These are phyloP conservation scores for Corythoichthys intestinalis DNA, from an alignment of 2,113 vertebrate genomes.

Conservation along the genomic window DNA sequence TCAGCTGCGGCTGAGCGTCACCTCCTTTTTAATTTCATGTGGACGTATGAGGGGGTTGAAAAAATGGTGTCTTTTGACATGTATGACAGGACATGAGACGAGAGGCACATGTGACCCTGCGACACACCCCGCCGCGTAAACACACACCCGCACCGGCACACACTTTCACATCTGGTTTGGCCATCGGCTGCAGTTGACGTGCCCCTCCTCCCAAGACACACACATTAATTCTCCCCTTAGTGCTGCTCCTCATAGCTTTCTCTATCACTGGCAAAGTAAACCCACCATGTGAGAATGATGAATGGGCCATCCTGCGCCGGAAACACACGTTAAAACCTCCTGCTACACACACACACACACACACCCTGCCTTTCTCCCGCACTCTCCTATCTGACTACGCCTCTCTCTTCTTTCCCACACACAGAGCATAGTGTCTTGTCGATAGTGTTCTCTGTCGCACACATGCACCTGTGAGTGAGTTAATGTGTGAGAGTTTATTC, in stretches of 20 bases:
- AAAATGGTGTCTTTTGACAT: constrained; percentile 37
- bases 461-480: constrained; percentile 47
- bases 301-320: constrained; percentile 67
- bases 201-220: constrained; percentile 52
- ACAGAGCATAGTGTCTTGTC: constrained; percentile 37
- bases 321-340: constrained; percentile 63
- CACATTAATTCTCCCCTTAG: constrained; percentile 58
- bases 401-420: constrained; percentile 44
- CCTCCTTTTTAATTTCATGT: constrained; percentile 8
- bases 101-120: constrained; percentile 42
- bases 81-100: constrained; percentile 30
- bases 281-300: constrained; percentile 72
- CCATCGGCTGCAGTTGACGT: constrained; percentile 48
- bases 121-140: constrained; percentile 30
- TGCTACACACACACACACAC: constrained; percentile 33
- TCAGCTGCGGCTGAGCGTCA: constrained; percentile 13
- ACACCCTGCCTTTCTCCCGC: constrained; percentile 22
- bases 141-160: neutral
- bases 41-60: constrained; percentile 9
- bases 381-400: constrained; percentile 28
- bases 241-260: constrained; percentile 58
- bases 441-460: constrained; percentile 32
- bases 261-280: constrained; percentile 71
- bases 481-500: constrained; percentile 10
- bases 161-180: constrained; percentile 64